phyloP scores from a whole-genome alignment of 1,140 invertebrate species.

The Eriocheir sinensis region DNA sequence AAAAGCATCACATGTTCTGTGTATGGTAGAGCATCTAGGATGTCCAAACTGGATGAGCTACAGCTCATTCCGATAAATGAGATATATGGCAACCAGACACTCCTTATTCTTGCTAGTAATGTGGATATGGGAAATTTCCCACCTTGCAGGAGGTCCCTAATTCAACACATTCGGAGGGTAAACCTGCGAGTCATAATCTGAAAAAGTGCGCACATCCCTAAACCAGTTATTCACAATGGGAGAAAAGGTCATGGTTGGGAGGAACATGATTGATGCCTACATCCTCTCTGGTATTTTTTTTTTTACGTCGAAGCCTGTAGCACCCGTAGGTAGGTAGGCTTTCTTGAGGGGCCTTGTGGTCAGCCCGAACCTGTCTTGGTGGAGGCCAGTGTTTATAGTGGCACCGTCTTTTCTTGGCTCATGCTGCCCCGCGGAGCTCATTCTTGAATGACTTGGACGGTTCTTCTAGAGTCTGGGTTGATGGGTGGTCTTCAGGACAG shows the following conservation, averaged over 20 bases:
- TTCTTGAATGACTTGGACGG: too few species aligned
- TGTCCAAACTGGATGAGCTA: not conserved
- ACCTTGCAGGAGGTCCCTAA: conserved; percentile 17
- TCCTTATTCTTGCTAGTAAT: conserved; percentile 26
- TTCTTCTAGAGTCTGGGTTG: too few species aligned
- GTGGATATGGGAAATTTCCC: conserved; percentile 27
- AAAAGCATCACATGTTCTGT: not conserved
- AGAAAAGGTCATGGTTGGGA: not conserved
- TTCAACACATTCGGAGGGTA: not conserved
- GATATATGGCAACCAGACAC: not conserved
- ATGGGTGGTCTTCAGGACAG: too few species aligned
- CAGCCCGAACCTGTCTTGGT: too few species aligned
- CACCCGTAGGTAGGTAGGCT: too few species aligned
- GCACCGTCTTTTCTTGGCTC: too few species aligned
- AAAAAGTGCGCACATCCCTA: not conserved
- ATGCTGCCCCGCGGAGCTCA: too few species aligned
- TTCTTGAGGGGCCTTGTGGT: too few species aligned
- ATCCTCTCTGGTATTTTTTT: conserved; percentile 17
- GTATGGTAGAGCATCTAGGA: conserved; percentile 29
- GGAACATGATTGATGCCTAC: not conserved
- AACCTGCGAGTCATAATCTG: conserved; percentile 27
- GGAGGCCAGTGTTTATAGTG: too few species aligned
- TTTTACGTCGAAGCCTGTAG: too few species aligned
- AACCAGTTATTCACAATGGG: conserved; percentile 4
- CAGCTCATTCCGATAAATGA: not conserved